A percentile compares a stretch with the other conserved stretches of the same genome.
These are phyloP conservation scores for Geotrypetes seraphini DNA, from an alignment of 2,797 vertebrate genomes.

Conservation along the genomic window DNA sequence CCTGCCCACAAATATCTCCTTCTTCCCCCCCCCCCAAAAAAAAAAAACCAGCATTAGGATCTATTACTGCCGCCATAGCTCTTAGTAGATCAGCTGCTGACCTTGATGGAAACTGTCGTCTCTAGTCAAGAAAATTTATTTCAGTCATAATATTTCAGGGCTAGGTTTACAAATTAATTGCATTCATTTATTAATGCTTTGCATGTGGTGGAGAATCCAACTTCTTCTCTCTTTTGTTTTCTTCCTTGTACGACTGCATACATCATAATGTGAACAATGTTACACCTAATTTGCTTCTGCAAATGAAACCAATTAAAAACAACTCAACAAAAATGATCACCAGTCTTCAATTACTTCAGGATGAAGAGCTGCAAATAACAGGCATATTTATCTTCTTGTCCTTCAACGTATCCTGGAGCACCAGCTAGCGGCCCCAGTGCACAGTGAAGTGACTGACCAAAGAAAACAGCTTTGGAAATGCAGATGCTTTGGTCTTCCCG, in stretches of 20 bases:
- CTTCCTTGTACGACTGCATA: conserved; percentile 20
- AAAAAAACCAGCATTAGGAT: too few relatives aligned
- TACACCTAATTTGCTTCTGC: conserved; percentile 42
- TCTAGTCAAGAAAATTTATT: conserved; percentile 20
- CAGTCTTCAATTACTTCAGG: conserved; percentile 30
- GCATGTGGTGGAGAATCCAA: conserved; percentile 12
- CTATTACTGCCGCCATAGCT: too few relatives aligned
- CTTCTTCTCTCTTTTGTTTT: conserved; percentile 18
- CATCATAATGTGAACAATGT: conserved; percentile 34
- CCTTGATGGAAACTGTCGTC: conserved; percentile 25
- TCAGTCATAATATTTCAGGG: conserved; percentile 25
- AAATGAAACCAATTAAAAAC: conserved; percentile 55
- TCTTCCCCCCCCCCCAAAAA: too few relatives aligned
- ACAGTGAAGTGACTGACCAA: too few relatives aligned
- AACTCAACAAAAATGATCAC: conserved; percentile 28
- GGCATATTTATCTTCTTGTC: conserved; percentile 20
- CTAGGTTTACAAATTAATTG: conserved; percentile 30
- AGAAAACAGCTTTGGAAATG: too few relatives aligned
- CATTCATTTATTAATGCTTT: conserved; percentile 14
- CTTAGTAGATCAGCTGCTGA: conserved; percentile 16
- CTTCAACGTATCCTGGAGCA: too few relatives aligned
- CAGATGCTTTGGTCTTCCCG: too few relatives aligned
- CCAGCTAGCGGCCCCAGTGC: too few relatives aligned
- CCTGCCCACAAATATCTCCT: too few relatives aligned
- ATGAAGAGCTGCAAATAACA: conserved; percentile 20